Conservation (phyloP, 2,888 invertebrate genomes). For the Drosophila seclusa region DNA sequence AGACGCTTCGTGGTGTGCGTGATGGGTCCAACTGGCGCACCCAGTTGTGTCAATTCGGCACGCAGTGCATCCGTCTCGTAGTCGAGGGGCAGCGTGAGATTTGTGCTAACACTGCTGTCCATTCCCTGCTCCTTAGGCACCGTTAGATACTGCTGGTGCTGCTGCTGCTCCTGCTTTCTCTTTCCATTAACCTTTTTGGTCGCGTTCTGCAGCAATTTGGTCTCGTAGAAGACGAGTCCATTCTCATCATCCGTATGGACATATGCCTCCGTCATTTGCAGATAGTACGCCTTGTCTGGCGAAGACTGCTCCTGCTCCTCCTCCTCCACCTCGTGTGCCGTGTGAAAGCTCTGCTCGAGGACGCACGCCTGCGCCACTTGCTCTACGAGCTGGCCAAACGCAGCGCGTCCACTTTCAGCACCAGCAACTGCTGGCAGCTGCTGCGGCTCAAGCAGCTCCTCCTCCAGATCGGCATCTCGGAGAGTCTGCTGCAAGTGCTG, state of each 20-base stretch:
- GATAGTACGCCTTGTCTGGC: conserved; percentile 68
- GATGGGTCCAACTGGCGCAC: conserved; percentile 92
- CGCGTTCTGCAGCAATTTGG: conserved; percentile 76
- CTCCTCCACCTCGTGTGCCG: conserved; percentile 38
- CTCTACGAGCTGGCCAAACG: conserved; percentile 70
- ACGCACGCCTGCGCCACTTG: conserved; percentile 70
- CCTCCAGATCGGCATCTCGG: conserved; percentile 16
- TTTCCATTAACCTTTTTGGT: conserved; percentile 32
- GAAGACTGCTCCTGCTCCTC: conserved; percentile 8
- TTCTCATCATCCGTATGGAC: conserved; percentile 90
- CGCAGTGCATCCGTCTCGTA: conserved; percentile 89
- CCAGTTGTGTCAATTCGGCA: conserved; percentile 88
- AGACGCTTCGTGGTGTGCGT: conserved; percentile 90
- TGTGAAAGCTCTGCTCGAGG: conserved; percentile 53
- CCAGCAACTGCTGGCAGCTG: conserved; percentile 15
- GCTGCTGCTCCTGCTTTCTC: conserved; percentile 14
- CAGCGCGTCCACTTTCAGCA: conserved; percentile 40
- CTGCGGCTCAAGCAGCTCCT: conserved; percentile 15
- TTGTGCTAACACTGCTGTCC: conserved; percentile 84
- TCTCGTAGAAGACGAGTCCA: conserved; percentile 88
- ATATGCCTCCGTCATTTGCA: conserved; percentile 89
- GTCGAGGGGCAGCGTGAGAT: conserved; percentile 87
- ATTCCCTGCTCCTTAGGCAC: conserved; percentile 15
- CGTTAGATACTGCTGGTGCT: conserved; percentile 2
- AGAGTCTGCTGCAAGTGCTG: conserved; percentile 57